Conservation (phyloP, 2,113 vertebrate species). For the Nothobranchius furzeri region DNA sequence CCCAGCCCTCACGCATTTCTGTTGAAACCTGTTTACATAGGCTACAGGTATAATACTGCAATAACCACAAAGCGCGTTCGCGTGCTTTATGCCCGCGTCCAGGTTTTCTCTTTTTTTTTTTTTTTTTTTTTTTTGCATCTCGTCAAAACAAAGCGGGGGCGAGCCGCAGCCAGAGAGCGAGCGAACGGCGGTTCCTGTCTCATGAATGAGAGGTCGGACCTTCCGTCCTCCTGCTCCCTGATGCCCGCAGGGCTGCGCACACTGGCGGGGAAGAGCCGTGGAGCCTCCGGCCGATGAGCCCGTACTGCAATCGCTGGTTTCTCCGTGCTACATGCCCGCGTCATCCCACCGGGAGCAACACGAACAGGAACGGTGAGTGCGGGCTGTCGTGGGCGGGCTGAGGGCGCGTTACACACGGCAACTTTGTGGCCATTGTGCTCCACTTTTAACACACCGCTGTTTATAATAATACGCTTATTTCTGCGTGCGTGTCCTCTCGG, state of each 20-base stretch:
- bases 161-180: slow-evolving; percentile 37
- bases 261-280: slow-evolving; percentile 28
- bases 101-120: not conserved
- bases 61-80: slow-evolving; percentile 43
- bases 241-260: slow-evolving; percentile 37
- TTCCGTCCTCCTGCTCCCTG: slow-evolving; percentile 36
- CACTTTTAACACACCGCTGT: slow-evolving; percentile 8
- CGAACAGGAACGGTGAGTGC: slow-evolving; percentile 57
- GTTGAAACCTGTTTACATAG: not conserved
- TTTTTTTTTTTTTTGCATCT: slow-evolving; percentile 49
- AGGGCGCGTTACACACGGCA: slow-evolving; percentile 52
- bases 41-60: not conserved
- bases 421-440: slow-evolving; percentile 57
- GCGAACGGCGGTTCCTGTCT: slow-evolving; percentile 41
- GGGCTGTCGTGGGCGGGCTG: slow-evolving; percentile 48
- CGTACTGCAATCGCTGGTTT: slow-evolving; percentile 16
- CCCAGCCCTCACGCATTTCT: too few species aligned
- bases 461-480: not conserved
- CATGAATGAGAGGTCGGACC: slow-evolving; percentile 70
- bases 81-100: slow-evolving; percentile 28
- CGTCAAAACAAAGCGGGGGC: slow-evolving; percentile 78
- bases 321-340: slow-evolving; percentile 36
- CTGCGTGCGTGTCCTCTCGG: not conserved
- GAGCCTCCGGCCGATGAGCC: slow-evolving; percentile 38
- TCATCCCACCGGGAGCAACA: slow-evolving; percentile 45